These are phyloP conservation scores for Boloria selene DNA, from an alignment of 2,888 invertebrate genomes.

Conservation along the genomic window DNA sequence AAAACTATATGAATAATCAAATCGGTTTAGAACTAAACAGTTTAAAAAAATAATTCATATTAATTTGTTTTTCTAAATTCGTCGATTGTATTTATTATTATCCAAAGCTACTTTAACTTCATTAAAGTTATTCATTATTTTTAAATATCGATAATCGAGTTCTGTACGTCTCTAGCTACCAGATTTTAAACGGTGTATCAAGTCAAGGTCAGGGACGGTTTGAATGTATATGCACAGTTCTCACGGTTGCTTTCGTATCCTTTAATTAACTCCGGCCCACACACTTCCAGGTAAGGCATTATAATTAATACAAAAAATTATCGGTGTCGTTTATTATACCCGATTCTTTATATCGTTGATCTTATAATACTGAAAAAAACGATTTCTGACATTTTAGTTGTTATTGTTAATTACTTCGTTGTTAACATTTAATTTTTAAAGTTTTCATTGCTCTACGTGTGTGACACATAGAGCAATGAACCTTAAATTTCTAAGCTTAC, in stretches of 20 bases:
- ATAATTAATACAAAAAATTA: constrained; percentile 11
- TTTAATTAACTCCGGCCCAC: constrained; percentile 46
- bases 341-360: constrained; percentile 10
- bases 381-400: not conserved
- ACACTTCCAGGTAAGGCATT: constrained; percentile 29
- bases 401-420: not conserved
- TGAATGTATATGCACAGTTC: constrained; percentile 34
- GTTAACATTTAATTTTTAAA: too few relatives aligned
- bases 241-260: constrained; percentile 44
- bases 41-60: too few relatives aligned
- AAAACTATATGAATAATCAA: not conserved
- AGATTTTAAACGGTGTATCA: constrained; percentile 33
- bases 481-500: too few relatives aligned
- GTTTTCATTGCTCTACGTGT: too few relatives aligned
- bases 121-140: too few relatives aligned
- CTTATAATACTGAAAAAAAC: not conserved
- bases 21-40: not conserved
- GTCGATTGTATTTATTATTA: not conserved
- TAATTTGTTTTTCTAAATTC: not conserved
- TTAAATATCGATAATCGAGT: constrained; percentile 12
- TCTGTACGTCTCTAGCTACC: constrained; percentile 15
- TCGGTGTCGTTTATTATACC: not conserved
- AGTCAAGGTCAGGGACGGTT: constrained; percentile 43
- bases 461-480: too few relatives aligned
- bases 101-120: too few relatives aligned